Evolutionary conservation across 2,113 vertebrate genomes (phyloP).

Genomic region (Desmodus rotundus): DNA sequence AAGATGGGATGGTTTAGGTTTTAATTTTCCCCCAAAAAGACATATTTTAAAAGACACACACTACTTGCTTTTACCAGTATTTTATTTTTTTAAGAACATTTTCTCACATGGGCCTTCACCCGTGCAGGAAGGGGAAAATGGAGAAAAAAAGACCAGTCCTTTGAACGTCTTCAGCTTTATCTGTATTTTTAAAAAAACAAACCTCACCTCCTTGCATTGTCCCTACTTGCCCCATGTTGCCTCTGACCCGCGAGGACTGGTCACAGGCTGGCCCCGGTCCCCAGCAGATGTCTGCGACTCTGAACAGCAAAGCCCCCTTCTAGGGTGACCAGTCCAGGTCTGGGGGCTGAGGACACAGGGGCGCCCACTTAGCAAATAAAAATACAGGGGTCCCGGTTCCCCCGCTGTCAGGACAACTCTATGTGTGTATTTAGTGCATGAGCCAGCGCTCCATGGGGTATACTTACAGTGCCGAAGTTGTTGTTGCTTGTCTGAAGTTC

Average conservation of each 20-base stretch:
- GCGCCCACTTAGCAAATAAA: not conserved
- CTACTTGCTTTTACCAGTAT: not conserved
- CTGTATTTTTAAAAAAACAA: no score
- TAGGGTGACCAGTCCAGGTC: not conserved
- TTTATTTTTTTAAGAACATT: not conserved
- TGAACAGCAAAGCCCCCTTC: no score
- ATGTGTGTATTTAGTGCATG: not conserved
- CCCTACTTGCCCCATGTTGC: no score
- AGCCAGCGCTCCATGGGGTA: not conserved
- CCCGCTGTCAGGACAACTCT: not conserved
- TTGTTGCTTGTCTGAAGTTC: not conserved
- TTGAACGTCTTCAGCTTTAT: not conserved
- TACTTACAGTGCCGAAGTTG: not conserved
- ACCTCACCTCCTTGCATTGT: not conserved
- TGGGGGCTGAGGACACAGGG: accelerated
- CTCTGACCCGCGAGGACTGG: not conserved
- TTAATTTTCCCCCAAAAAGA: not conserved
- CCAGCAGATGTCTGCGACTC: not conserved
- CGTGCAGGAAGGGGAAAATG: not conserved
- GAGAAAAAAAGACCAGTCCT: not conserved
- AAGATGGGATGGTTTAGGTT: not conserved
- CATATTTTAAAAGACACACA: not conserved
- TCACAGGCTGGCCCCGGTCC: not conserved
- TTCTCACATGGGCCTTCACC: not conserved
- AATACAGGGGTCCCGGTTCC: no score